Evolutionary conservation across 1,140 invertebrate species (phyloP).

Genomic region (Diorhabda elongata): DNA sequence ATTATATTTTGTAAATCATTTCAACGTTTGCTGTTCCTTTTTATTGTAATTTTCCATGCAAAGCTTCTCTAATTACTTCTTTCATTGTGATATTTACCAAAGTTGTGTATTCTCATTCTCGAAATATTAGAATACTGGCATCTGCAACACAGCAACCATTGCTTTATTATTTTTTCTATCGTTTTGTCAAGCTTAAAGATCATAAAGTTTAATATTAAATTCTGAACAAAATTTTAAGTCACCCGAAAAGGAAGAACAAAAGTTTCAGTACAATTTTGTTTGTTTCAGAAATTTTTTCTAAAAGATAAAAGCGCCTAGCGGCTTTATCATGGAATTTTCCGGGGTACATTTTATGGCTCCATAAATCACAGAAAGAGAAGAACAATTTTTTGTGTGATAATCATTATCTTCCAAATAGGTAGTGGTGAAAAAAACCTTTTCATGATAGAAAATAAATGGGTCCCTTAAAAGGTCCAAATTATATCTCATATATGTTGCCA

Average conservation of each 20-base stretch:
- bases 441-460: constrained; percentile 2
- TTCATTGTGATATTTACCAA: too few species aligned
- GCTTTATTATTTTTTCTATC: neutral
- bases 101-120: too few species aligned
- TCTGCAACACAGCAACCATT: too few species aligned
- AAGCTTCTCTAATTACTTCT: too few species aligned
- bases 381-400: constrained; percentile 1
- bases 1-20: too few species aligned
- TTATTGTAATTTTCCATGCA: too few species aligned
- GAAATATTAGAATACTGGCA: too few species aligned
- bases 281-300: neutral
- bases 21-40: too few species aligned
- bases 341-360: constrained; percentile 1
- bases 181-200: constrained; percentile 2
- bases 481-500: neutral
- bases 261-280: constrained; percentile 1
- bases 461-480: constrained; percentile 2
- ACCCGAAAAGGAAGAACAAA: neutral
- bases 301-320: neutral
- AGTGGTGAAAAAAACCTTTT: constrained; percentile 1
- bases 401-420: neutral
- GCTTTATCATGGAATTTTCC: neutral
- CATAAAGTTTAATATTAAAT: constrained; percentile 1
- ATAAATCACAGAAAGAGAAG: constrained; percentile 1
- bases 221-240: neutral